Conservation (phyloP, 2,888 invertebrate genomes). For the Eristalinus aeneus region DNA sequence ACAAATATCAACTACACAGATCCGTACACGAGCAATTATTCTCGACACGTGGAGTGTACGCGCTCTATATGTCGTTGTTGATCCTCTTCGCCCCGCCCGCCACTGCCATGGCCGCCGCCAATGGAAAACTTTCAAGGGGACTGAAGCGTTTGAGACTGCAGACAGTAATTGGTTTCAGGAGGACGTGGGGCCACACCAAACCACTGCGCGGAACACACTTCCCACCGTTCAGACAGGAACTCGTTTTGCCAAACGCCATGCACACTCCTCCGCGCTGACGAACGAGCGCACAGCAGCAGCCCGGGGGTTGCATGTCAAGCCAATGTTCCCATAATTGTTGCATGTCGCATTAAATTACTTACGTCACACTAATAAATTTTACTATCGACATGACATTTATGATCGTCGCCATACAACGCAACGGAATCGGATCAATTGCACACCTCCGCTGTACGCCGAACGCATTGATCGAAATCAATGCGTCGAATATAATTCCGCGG, state of each 20-base stretch:
- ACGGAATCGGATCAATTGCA: slow-evolving; percentile 4
- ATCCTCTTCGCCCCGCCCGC: slow-evolving; percentile 39
- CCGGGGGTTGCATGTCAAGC: slow-evolving; percentile 37
- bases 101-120: not conserved
- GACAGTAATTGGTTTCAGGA: not conserved
- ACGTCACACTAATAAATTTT: slow-evolving; percentile 73
- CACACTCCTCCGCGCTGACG: not conserved
- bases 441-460: not conserved
- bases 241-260: slow-evolving; percentile 30
- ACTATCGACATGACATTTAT: slow-evolving; percentile 74
- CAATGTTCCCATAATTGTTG: slow-evolving; percentile 72
- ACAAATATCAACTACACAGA: slow-evolving; percentile 50
- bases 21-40: slow-evolving; percentile 54
- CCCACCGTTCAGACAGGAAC: slow-evolving; percentile 21
- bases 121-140: slow-evolving; percentile 25
- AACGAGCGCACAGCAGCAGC: slow-evolving; percentile 6
- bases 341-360: slow-evolving; percentile 74
- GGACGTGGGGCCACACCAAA: not conserved
- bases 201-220: not conserved
- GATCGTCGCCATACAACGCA: slow-evolving; percentile 59
- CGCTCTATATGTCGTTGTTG: slow-evolving; percentile 22
- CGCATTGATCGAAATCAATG: slow-evolving; percentile 11
- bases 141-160: not conserved
- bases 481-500: slow-evolving; percentile 1
- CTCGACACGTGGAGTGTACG: slow-evolving; percentile 17